These are phyloP conservation scores for Eulemur coronatus DNA, from an alignment of 2,797 vertebrate genomes.

Conservation along the genomic window DNA sequence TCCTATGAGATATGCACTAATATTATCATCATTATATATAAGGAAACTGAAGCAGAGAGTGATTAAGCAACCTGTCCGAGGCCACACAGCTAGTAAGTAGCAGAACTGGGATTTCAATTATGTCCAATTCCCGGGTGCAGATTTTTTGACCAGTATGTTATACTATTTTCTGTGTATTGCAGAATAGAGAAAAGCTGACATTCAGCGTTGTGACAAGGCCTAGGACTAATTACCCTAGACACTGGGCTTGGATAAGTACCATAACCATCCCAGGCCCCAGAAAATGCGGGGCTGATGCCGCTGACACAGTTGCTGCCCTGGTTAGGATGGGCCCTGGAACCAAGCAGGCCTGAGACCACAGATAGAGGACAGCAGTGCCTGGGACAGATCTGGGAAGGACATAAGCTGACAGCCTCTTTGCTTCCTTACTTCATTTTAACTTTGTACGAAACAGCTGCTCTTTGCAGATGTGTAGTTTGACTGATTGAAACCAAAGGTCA, in stretches of 20 bases:
- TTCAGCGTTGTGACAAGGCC: background rate
- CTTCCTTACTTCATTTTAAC: background rate
- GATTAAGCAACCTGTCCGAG: background rate
- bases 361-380: background rate
- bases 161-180: background rate
- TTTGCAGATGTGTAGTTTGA: background rate
- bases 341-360: background rate
- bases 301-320: background rate
- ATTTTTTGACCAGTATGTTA: background rate
- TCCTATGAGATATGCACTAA: background rate
- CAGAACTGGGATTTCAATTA: background rate
- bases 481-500: background rate
- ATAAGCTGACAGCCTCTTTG: background rate
- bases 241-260: background rate
- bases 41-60: background rate
- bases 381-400: background rate
- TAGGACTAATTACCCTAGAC: background rate
- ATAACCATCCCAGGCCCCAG: background rate
- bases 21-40: background rate
- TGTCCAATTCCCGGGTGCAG: background rate
- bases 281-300: background rate
- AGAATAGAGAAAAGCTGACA: background rate
- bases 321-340: background rate
- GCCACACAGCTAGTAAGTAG: background rate
- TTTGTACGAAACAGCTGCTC: background rate